phyloP scores from a whole-genome alignment of 1,140 invertebrate species.

The Steinernema khuongi region DNA sequence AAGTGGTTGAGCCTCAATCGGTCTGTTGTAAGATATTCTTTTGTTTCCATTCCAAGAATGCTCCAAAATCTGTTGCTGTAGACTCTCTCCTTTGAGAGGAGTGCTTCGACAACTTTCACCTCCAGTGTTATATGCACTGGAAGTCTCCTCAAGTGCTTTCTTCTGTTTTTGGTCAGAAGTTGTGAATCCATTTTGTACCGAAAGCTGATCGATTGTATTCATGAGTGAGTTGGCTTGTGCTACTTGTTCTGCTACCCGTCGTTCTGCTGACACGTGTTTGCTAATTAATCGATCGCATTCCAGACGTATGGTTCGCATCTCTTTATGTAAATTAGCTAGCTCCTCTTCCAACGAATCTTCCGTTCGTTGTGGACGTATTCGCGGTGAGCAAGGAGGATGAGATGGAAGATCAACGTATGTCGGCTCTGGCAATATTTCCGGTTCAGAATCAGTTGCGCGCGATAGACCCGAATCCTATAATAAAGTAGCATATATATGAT shows the following conservation, averaged over 20 bases:
- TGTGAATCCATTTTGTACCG: constrained; percentile 26
- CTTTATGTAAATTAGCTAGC: constrained; percentile 62
- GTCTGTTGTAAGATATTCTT: not conserved
- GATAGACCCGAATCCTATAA: constrained; percentile 43
- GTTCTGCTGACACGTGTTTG: constrained; percentile 39
- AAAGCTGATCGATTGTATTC: constrained; percentile 34
- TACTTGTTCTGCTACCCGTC: constrained; percentile 25
- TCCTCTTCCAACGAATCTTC: constrained; percentile 62
- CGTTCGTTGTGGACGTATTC: constrained; percentile 39
- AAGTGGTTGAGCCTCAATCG: not conserved
- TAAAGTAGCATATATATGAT: not conserved
- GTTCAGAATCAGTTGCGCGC: constrained; percentile 41
- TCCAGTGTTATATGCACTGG: constrained; percentile 73
- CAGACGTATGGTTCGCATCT: constrained; percentile 64
- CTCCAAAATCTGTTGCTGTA: constrained; percentile 58
- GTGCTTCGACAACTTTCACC: constrained; percentile 71
- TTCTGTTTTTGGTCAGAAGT: constrained; percentile 41
- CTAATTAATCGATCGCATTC: constrained; percentile 61
- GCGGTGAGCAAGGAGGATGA: not conserved
- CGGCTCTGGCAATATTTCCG: constrained; percentile 25
- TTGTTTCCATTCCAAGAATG: constrained; percentile 20
- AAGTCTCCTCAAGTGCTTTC: constrained; percentile 64
- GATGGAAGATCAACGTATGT: not conserved
- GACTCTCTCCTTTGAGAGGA: constrained; percentile 66
- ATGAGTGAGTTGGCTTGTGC: constrained; percentile 38